A percentile compares a stretch with the other conserved stretches of the same genome.
phyloP scores from a whole-genome alignment of 2,888 invertebrate species.

The Ceratothoa steindachneri region DNA sequence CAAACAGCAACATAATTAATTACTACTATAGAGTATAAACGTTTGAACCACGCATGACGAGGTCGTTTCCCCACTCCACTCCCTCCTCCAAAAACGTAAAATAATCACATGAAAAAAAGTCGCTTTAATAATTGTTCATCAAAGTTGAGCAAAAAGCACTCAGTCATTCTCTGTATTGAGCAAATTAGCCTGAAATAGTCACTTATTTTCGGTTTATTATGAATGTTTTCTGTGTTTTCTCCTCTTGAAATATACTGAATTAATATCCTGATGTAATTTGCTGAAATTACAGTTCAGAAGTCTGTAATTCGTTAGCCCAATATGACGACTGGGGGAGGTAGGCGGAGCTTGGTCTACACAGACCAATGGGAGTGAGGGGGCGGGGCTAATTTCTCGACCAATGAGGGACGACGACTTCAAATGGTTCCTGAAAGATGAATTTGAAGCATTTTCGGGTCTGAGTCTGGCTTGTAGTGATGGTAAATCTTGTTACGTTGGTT shows the following conservation, averaged over 20 bases:
- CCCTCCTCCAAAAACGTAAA: no score
- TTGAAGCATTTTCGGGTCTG: slow-evolving; percentile 43
- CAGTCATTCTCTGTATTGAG: neutral
- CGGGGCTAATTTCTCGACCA: slow-evolving; percentile 28
- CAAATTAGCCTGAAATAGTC: slow-evolving; percentile 26
- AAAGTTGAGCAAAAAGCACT: neutral
- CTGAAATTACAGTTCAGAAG: slow-evolving; percentile 43
- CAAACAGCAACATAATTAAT: neutral
- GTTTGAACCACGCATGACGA: neutral
- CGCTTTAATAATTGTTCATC: neutral
- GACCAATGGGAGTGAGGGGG: slow-evolving; percentile 29
- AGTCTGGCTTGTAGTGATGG: slow-evolving; percentile 45
- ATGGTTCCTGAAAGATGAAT: slow-evolving; percentile 46
- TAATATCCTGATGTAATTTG: slow-evolving; percentile 45
- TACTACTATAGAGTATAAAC: neutral
- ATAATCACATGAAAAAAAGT: no score
- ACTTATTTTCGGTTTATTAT: slow-evolving; percentile 39
- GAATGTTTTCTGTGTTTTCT: slow-evolving; percentile 41
- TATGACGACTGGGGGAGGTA: slow-evolving; percentile 28
- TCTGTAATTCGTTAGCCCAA: slow-evolving; percentile 40
- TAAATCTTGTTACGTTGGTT: slow-evolving; percentile 46
- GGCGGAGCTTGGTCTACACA: slow-evolving; percentile 24
- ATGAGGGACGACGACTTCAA: slow-evolving; percentile 32
- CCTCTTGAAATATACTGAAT: slow-evolving; percentile 38
- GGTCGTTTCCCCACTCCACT: no score